phyloP scores from a whole-genome alignment of 2,888 invertebrate genomes.

The Stenichneumon culpator region DNA sequence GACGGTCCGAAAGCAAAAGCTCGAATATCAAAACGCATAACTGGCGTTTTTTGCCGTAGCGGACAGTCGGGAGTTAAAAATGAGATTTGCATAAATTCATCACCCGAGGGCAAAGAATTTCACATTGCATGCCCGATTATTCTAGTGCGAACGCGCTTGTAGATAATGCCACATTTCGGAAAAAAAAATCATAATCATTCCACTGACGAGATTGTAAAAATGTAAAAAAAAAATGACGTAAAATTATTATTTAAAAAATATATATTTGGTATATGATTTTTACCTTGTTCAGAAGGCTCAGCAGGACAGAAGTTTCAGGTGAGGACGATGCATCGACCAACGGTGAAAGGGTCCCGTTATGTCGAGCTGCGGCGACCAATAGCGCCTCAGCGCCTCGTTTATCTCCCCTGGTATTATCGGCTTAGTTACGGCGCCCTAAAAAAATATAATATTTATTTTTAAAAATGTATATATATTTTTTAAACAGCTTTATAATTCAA shows the following conservation, averaged over 20 bases:
- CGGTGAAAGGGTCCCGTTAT: conserved; percentile 83
- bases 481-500: not conserved
- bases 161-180: conserved; percentile 70
- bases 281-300: conserved; percentile 65
- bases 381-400: conserved; percentile 92
- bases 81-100: conserved; percentile 83
- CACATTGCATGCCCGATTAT: conserved; percentile 40
- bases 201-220: conserved; percentile 8
- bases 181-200: conserved; percentile 69
- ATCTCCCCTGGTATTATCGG: conserved; percentile 93
- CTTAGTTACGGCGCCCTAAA: conserved; percentile 87
- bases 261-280: not conserved
- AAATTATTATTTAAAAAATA: not conserved
- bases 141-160: conserved; percentile 63
- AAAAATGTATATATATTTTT: conserved; percentile 33
- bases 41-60: too few species aligned
- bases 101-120: conserved; percentile 49
- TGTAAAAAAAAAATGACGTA: not conserved
- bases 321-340: conserved; percentile 79
- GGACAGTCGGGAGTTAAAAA: conserved; percentile 72
- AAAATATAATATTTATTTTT: conserved; percentile 40
- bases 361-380: conserved; percentile 88
- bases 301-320: conserved; percentile 81
- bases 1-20: conserved; percentile 88
- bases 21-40: conserved; percentile 86